These are phyloP conservation scores for Poecilia picta DNA, from an alignment of 2,797 vertebrate species.

Conservation along the genomic window DNA sequence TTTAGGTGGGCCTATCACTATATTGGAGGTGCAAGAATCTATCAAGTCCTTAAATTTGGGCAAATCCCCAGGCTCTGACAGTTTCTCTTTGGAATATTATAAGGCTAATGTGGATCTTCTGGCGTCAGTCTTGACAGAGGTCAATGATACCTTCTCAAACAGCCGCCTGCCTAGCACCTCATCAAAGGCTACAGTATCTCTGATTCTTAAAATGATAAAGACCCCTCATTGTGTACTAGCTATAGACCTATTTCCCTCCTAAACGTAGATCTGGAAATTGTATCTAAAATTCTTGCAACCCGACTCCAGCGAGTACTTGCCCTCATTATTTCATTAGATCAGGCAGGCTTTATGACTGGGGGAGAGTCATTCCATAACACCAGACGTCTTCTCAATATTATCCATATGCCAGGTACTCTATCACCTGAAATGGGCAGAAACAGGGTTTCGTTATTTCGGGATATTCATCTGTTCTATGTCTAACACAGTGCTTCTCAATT, in stretches of 20 bases:
- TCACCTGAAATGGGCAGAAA: neutral
- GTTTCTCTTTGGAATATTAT: no score
- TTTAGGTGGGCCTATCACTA: no score
- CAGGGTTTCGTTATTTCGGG: neutral
- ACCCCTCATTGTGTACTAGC: neutral
- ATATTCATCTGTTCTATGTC: neutral
- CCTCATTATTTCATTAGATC: neutral
- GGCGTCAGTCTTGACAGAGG: no score
- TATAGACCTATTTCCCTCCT: constrained; percentile 1
- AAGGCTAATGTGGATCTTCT: no score
- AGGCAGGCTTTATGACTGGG: neutral
- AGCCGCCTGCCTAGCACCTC: neutral
- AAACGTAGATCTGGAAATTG: neutral
- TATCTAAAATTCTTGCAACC: neutral
- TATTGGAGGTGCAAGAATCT: no score
- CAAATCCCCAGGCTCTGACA: neutral
- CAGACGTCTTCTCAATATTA: neutral
- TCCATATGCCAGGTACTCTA: neutral
- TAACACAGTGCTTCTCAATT: no score
- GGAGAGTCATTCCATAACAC: neutral
- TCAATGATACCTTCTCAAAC: neutral
- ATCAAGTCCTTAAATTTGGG: neutral
- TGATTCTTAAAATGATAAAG: neutral
- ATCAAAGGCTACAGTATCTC: neutral
- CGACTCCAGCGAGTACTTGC: neutral